These are phyloP conservation scores for Pogonocherus hispidulus DNA, from an alignment of 2,888 invertebrate genomes.

Conservation along the genomic window DNA sequence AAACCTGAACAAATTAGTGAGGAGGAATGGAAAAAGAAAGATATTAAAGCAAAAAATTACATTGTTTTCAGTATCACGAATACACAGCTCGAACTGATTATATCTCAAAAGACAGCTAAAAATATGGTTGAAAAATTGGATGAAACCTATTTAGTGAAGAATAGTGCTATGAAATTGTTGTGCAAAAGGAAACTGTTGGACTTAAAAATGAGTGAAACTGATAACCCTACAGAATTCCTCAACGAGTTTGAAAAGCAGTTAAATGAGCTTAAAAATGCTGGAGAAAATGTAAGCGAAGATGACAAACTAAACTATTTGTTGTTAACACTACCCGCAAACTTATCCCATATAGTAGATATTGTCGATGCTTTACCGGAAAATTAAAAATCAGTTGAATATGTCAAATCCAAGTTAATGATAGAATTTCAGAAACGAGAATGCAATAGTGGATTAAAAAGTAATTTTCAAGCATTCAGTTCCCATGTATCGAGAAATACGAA, in stretches of 20 bases:
- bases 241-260: not conserved
- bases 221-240: not conserved
- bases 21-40: not conserved
- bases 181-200: constrained; percentile 8
- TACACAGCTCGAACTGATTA: not conserved
- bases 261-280: not conserved
- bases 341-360: constrained; percentile 12
- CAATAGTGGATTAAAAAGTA: not conserved
- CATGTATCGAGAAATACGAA: not conserved
- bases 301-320: constrained; percentile 19
- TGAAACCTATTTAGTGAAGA: not conserved
- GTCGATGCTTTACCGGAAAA: constrained; percentile 16
- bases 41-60: constrained; percentile 13
- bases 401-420: constrained; percentile 10
- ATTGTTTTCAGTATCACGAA: not conserved
- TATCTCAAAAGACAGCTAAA: not conserved
- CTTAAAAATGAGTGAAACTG: constrained; percentile 12
- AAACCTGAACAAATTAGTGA: constrained; percentile 3
- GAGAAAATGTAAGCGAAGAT: not conserved
- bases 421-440: not conserved
- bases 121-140: not conserved
- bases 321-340: constrained; percentile 9
- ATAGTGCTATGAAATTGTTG: not conserved
- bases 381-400: constrained; percentile 17
- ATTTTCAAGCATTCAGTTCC: not conserved